Evolutionary conservation across 2,888 invertebrate species (phyloP).

Genomic region (Chrysolina oricalcia): DNA sequence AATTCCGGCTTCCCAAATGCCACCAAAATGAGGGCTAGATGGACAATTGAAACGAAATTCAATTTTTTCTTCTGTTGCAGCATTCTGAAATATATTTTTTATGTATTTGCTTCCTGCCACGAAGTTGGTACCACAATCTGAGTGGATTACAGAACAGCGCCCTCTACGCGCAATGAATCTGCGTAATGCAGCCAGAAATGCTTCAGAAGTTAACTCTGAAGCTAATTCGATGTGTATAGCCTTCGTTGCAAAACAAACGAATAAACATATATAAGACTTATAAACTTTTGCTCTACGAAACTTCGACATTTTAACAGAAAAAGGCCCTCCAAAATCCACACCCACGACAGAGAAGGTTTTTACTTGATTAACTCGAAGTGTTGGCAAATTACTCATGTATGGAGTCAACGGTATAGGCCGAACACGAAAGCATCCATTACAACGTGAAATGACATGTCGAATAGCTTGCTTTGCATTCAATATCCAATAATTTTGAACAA

Average conservation of each 20-base stretch:
- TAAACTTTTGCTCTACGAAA: neutral
- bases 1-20: too few species aligned
- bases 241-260: neutral
- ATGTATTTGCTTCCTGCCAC: neutral
- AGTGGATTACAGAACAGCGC: neutral
- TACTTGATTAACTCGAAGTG: neutral
- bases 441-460: too few species aligned
- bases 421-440: neutral
- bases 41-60: too few species aligned
- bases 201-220: neutral
- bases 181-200: neutral
- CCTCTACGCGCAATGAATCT: too few species aligned
- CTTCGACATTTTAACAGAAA: neutral
- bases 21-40: too few species aligned
- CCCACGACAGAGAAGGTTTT: neutral
- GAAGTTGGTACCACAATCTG: constrained; percentile 7
- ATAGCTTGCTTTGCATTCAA: too few species aligned
- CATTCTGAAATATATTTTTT: too few species aligned
- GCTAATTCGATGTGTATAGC: neutral
- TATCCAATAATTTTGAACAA: too few species aligned
- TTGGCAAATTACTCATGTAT: neutral
- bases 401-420: too few species aligned
- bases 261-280: neutral
- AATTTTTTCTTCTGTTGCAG: too few species aligned
- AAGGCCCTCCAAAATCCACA: too few species aligned